These are phyloP conservation scores for Eurystomus glaucurus DNA, from an alignment of 2,797 vertebrate species.

Conservation along the genomic window DNA sequence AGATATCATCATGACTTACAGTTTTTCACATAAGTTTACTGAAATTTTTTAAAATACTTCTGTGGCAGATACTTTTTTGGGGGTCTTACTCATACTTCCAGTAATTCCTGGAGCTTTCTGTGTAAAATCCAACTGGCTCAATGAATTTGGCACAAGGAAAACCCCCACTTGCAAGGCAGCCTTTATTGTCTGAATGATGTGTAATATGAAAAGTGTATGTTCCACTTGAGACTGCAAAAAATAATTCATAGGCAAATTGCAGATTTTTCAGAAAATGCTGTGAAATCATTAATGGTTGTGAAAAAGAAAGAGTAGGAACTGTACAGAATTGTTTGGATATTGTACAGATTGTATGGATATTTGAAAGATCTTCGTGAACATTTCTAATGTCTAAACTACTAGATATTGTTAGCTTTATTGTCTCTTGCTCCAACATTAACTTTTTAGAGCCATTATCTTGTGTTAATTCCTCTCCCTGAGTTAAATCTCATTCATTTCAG, in stretches of 20 bases:
- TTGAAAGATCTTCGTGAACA: background rate
- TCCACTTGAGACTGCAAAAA: background rate
- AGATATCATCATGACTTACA: background rate
- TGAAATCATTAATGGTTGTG: background rate
- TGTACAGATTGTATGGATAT: background rate
- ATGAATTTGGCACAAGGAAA: background rate
- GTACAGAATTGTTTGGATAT: background rate
- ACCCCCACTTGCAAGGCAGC: background rate
- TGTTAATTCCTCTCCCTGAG: background rate
- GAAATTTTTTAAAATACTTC: background rate
- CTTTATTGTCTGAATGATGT: rapidly evolving
- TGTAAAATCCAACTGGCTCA: background rate
- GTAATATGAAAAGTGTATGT: rapidly evolving
- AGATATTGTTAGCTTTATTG: background rate
- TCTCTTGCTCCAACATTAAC: background rate
- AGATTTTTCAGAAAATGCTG: background rate
- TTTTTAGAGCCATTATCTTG: background rate
- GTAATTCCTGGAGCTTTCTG: background rate
- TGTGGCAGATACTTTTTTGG: background rate
- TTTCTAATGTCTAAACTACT: background rate
- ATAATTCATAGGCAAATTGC: background rate
- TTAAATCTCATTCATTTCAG: background rate
- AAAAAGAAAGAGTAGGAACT: background rate
- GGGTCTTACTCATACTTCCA: background rate
- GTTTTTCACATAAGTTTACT: background rate